phyloP scores from a whole-genome alignment of 2,888 invertebrate species.

The Caenorhabditis panamensis region DNA sequence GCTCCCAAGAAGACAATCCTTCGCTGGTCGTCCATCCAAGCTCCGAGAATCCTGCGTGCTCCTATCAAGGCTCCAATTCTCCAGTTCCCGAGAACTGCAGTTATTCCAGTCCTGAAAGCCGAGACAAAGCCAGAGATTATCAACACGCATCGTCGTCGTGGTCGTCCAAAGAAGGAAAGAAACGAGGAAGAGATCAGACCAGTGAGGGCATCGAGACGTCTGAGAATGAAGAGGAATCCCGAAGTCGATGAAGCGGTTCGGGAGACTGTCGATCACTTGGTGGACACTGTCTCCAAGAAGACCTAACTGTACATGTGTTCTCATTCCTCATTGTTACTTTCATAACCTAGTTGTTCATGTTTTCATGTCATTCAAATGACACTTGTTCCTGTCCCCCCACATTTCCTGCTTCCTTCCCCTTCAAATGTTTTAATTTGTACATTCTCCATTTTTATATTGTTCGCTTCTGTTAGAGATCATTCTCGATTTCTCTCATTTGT shows the following conservation, averaged over 20 bases:
- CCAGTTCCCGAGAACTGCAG: constrained; percentile 5
- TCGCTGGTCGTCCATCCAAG: constrained; percentile 32
- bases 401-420: not conserved
- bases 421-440: constrained; percentile 13
- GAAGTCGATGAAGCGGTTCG: not conserved
- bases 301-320: not conserved
- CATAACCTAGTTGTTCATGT: constrained; percentile 2
- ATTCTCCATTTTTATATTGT: constrained; percentile 11
- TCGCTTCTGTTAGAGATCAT: not conserved
- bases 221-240: constrained; percentile 9
- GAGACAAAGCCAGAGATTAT: not conserved
- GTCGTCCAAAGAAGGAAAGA: constrained; percentile 30
- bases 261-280: constrained; percentile 4
- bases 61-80: not conserved
- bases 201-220: not conserved
- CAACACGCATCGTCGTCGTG: constrained; percentile 4
- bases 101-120: constrained; percentile 27
- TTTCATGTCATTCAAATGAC: constrained; percentile 13
- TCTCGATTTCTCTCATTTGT: constrained; percentile 12
- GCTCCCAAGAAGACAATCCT: constrained; percentile 30
- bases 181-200: not conserved
- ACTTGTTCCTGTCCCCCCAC: constrained; percentile 7
- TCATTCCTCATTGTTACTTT: constrained; percentile 4
- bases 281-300: not conserved
- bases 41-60: constrained; percentile 35